Percentiles rank a stretch among this genome's conserved stretches.
phyloP scores from a whole-genome alignment of 2,888 invertebrate species.

The Acrobasis consociella region DNA sequence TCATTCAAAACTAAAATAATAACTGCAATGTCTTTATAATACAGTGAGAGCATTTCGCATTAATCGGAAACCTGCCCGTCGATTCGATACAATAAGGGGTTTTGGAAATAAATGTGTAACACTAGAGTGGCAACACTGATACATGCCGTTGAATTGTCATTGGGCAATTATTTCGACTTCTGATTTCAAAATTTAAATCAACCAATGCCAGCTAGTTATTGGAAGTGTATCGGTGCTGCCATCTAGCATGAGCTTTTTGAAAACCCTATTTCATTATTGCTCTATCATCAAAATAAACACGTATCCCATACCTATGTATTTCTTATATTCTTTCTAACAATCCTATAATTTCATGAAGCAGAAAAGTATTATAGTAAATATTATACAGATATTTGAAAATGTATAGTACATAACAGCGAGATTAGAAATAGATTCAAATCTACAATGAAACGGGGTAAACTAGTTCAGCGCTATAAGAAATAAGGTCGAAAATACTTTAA shows the following conservation, averaged over 20 bases:
- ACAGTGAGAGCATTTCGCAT: slow-evolving; percentile 20
- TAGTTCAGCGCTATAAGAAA: slow-evolving; percentile 47
- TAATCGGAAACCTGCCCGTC: slow-evolving; percentile 64
- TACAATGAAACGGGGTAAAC: slow-evolving; percentile 63
- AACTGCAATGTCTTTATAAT: slow-evolving; percentile 30
- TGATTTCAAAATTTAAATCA: no score
- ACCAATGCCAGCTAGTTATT: no score
- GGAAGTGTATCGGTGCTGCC: no score
- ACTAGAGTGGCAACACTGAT: no score
- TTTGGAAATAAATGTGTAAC: no score
- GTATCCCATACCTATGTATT: slow-evolving; percentile 67
- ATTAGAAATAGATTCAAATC: slow-evolving; percentile 74
- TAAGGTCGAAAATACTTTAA: slow-evolving; percentile 68
- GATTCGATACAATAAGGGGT: slow-evolving; percentile 31
- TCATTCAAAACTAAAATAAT: slow-evolving; percentile 5
- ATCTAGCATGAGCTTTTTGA: no score
- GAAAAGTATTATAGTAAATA: slow-evolving; percentile 77
- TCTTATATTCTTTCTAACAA: slow-evolving; percentile 71
- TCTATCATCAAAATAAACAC: slow-evolving; percentile 64
- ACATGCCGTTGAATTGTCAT: no score
- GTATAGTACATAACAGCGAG: slow-evolving; percentile 67
- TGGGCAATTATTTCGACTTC: no score
- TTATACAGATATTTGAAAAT: slow-evolving; percentile 71
- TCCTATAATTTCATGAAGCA: slow-evolving; percentile 79
- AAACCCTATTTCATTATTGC: slow-evolving; percentile 48